phyloP scores from a whole-genome alignment of 2,888 invertebrate species.

The Amorpha juglandis region DNA sequence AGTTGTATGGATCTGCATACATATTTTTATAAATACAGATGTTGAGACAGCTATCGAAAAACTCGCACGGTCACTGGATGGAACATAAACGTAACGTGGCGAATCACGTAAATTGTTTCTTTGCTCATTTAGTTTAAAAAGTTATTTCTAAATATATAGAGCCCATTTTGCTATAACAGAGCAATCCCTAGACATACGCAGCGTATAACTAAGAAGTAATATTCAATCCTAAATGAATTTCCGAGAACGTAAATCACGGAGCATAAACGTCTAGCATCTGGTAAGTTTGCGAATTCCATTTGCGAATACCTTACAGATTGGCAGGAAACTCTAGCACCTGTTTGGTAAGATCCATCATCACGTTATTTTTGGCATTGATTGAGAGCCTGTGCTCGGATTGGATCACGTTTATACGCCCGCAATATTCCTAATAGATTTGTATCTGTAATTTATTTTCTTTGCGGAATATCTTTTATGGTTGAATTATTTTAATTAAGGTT shows the following conservation, averaged over 20 bases:
- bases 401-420: background rate
- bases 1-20: too few species aligned
- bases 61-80: too few species aligned
- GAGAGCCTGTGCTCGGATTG: slow-evolving; percentile 3
- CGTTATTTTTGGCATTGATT: slow-evolving; percentile 21
- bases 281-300: background rate
- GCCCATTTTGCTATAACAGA: too few species aligned
- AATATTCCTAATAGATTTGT: background rate
- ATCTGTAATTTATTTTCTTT: background rate
- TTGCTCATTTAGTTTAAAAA: too few species aligned
- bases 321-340: slow-evolving; percentile 16
- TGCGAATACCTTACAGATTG: slow-evolving; percentile 6
- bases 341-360: slow-evolving; percentile 10
- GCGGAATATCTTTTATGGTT: too few species aligned
- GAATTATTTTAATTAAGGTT: background rate
- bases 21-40: too few species aligned
- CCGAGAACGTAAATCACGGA: background rate
- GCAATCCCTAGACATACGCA: too few species aligned
- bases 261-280: slow-evolving; percentile 12
- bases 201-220: background rate
- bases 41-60: too few species aligned
- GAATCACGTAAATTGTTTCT: too few species aligned
- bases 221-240: background rate
- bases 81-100: too few species aligned
- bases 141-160: too few species aligned